Evolutionary conservation across 35 echinoderm and acorn worm species (phyloP).

Genomic region (Hemicentrotus pulcherrimus): DNA sequence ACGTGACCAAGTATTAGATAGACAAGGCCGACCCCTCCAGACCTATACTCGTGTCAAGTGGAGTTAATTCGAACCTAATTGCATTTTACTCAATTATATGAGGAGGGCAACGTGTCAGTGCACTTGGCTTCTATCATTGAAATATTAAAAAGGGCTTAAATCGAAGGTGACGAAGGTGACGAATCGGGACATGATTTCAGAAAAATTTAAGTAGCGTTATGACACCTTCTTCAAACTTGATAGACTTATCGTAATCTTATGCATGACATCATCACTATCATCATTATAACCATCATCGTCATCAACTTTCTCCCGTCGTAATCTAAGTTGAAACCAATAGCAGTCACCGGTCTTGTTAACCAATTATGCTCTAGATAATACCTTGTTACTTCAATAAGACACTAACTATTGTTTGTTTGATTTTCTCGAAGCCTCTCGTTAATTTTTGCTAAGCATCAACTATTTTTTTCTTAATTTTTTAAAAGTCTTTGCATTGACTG

Average conservation of each 20-base stretch:
- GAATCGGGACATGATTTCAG: background rate
- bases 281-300: background rate
- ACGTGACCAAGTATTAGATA: background rate
- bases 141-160: background rate
- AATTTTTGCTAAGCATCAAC: too few species aligned
- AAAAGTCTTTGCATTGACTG: too few species aligned
- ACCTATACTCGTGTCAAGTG: background rate
- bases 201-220: too few species aligned
- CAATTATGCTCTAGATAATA: too few species aligned
- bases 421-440: too few species aligned
- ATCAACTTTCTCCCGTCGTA: too few species aligned
- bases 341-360: too few species aligned
- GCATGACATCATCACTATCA: background rate
- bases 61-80: background rate
- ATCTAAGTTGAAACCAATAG: too few species aligned
- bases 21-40: background rate
- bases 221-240: background rate
- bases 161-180: background rate
- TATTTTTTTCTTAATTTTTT: too few species aligned
- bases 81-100: background rate
- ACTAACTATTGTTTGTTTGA: too few species aligned
- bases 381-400: too few species aligned
- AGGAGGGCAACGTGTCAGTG: background rate
- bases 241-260: background rate
- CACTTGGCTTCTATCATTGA: background rate